Evolutionary conservation across 2,113 vertebrate species (phyloP).

Genomic region (Rousettus leschenaultii): DNA sequence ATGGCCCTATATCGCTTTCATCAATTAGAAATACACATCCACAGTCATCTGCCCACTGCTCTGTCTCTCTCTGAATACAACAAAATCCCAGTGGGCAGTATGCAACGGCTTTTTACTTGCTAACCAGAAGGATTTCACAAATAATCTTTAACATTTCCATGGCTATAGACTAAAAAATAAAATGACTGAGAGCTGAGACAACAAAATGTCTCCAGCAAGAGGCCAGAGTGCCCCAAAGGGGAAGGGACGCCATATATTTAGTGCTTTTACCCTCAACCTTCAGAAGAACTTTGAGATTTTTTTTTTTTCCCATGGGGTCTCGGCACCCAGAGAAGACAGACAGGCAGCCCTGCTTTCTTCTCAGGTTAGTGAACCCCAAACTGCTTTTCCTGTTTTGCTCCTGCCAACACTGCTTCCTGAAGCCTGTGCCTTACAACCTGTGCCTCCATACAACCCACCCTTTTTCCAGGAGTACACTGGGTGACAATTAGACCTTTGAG

Average conservation of each 20-base stretch:
- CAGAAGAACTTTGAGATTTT: not conserved
- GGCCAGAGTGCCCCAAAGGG: not conserved
- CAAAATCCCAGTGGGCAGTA: not conserved
- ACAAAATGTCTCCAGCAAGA: not conserved
- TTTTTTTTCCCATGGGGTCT: not conserved
- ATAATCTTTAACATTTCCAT: not conserved
- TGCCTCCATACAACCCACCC: rapidly evolving
- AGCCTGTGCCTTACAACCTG: not conserved
- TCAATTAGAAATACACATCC: slow-evolving; percentile 3
- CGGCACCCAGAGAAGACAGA: not conserved
- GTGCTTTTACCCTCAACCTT: not conserved
- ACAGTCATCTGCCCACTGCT: not conserved
- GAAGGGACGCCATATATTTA: not conserved
- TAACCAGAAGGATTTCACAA: not conserved
- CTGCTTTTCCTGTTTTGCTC: not conserved
- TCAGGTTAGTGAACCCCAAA: not conserved
- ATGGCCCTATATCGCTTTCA: not conserved
- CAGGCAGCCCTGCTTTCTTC: not conserved
- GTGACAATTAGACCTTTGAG: not conserved
- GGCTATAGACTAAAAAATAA: not conserved
- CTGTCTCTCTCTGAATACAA: not conserved
- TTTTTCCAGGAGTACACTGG: not conserved
- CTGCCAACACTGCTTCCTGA: not conserved
- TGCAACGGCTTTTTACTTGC: not conserved
- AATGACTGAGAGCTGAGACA: not conserved